Evolutionary conservation across 2,888 invertebrate species (phyloP), one percentile per base, ranked within the genome.

Genomic region (Ryuthela nishihirai): DNA sequence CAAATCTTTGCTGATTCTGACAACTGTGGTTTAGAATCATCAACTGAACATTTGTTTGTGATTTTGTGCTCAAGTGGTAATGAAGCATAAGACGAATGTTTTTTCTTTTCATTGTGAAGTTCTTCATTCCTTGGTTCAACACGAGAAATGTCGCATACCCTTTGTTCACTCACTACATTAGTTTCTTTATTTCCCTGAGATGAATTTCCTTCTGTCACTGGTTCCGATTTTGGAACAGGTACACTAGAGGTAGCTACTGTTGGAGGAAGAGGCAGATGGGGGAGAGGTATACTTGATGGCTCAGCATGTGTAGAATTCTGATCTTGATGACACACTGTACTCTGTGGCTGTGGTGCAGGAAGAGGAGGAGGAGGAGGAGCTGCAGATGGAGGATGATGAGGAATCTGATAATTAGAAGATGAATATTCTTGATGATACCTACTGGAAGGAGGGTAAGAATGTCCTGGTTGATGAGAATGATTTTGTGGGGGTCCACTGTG

Each of bases 241-340:
- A 17, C 17, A 4, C n/a, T n/a, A 15, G 17, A 34, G 5, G 34
- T n/a, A 34, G 34, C n/a, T 34, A 34, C 17, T 9, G 34, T 34
- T 10, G 34, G 17, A 34, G 17, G n/a, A n/a, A n/a, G n/a, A n/a
- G n/a, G n/a, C n/a, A n/a, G n/a, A n/a, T 50, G 38, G 4, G 39
- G 46, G 5, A 46, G 46, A 36, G 44, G 56, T 25, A 44, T 40
- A 12, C 17, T 4, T 15, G 50, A 40, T 20, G 44, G 32, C 18
- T 24, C 21, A 39, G 20, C 21, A 20, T 21, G 23, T 15, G 45
- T 39, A 45, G 29, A n/a, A 18, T 25, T n/a, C n/a, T n/a, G n/a
- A n/a, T n/a, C n/a, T n/a, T n/a, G n/a, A n/a, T 44, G 15, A 7
- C 24, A n/a, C n/a, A 36, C 18, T 9, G 45, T 17, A 18, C 39